Conservation (phyloP, 2,113 vertebrate genomes). For the Lasiurus cinereus region DNA sequence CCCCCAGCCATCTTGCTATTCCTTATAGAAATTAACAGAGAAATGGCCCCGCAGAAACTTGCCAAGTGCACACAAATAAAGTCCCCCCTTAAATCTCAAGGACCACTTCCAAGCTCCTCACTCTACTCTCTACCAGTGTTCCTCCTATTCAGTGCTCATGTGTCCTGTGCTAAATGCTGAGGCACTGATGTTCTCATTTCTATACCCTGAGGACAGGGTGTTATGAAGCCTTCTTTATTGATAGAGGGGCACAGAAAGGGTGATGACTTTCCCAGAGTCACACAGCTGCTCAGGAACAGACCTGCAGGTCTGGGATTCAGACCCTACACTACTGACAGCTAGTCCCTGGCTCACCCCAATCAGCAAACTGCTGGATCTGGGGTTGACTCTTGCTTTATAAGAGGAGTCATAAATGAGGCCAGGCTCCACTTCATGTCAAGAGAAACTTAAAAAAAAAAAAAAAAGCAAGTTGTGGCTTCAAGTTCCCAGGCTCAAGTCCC, state of each 20-base stretch:
- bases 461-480: neutral
- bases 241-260: neutral
- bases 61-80: neutral
- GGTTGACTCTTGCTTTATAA: neutral
- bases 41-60: neutral
- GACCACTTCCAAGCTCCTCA: neutral
- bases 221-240: neutral
- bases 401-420: neutral
- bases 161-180: neutral
- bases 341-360: neutral
- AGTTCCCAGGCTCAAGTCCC: neutral
- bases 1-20: neutral
- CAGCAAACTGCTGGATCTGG: neutral
- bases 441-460: neutral
- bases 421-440: neutral
- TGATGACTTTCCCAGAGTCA: neutral
- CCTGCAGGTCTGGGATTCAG: neutral
- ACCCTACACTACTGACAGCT: neutral
- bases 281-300: neutral
- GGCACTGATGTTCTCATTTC: neutral
- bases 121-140: neutral
- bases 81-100: neutral
- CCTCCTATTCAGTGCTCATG: neutral
- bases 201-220: neutral
- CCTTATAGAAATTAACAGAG: neutral